These are phyloP conservation scores for Ophthalmolycus amberensis DNA, from an alignment of 2,113 vertebrate genomes.

Conservation along the genomic window DNA sequence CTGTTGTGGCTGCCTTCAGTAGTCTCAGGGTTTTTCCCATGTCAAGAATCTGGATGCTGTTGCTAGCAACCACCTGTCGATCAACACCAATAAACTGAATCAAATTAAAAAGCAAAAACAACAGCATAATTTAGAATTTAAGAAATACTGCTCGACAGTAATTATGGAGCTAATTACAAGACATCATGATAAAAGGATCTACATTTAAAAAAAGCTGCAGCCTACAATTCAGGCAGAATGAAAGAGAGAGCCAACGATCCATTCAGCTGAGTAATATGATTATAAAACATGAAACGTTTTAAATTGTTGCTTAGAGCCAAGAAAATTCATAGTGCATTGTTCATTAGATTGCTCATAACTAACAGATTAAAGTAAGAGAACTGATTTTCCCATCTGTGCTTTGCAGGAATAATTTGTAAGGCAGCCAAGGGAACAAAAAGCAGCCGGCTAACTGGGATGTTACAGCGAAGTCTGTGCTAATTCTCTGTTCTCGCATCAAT, in stretches of 20 bases:
- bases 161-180: neutral
- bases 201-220: neutral
- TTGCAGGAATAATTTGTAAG: constrained; percentile 27
- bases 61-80: constrained; percentile 86
- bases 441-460: constrained; percentile 38
- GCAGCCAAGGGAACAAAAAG: constrained; percentile 42
- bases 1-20: constrained; percentile 81
- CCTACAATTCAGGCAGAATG: neutral
- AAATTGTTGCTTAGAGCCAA: constrained; percentile 14
- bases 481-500: constrained; percentile 22
- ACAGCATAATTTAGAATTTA: constrained; percentile 1
- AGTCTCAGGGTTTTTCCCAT: constrained; percentile 90
- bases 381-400: constrained; percentile 43
- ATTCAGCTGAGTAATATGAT: constrained; percentile 13
- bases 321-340: constrained; percentile 14
- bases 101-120: constrained; percentile 20
- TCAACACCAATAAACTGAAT: constrained; percentile 31
- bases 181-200: neutral
- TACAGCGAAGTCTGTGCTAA: constrained; percentile 1
- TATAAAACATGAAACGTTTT: constrained; percentile 9
- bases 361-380: constrained; percentile 21
- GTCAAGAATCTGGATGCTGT: constrained; percentile 85
- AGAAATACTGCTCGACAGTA: constrained; percentile 21
- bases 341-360: constrained; percentile 45
- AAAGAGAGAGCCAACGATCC: constrained; percentile 1